Evolutionary conservation across 2,888 invertebrate species (phyloP), one percentile per base, ranked within the genome.

Genomic region (Leucophenga montana): DNA sequence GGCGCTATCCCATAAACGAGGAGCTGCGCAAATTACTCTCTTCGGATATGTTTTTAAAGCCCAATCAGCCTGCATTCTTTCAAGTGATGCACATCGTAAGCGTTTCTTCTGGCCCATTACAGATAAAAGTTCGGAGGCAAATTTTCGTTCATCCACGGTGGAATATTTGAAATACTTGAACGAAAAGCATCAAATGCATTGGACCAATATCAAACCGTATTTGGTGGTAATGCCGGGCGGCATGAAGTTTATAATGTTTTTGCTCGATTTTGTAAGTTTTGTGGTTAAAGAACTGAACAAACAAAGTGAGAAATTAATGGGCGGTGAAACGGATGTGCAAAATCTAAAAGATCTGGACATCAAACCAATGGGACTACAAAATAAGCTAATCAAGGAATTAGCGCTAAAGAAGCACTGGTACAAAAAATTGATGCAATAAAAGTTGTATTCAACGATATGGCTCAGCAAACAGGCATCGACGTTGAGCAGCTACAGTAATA

Each of bases 161-260:
- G 86, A 88, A 44, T 88, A 88, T 71, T 73, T 89, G 0, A 87
- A 84, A 68, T 73, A 86, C 67, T 71, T 89, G 13, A 89, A 88
- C 71, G 85, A 86, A 9, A 89, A 88, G 59, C 82, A 89, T 73
- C 81, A 86, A 31, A 74, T 89, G 1, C 77, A 86, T 27, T 87
- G 88, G 86, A 76, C 71, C 3, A 83, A 87, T 59, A 82, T 89
- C 0, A 88, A 86, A 70, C 86, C 85, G 0, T 88, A 87, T 69
- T 71, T 88, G 54, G 88, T 89, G 16, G 86, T 88, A 0, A 88
- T 88, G 87, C 89, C 89, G 0, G 87, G 88, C 0, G 89, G 89
- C 0, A 85, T 85, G 78, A 87, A 87, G 69, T 89, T 89, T 57
- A 88, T 89, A 3, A 80, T 75, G 22, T 87, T 89, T 18, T 73